A percentile compares a stretch with the other conserved stretches of the same genome.
Evolutionary conservation across 2,797 vertebrate species (phyloP).

Genomic region (Diglossa cyanea): DNA sequence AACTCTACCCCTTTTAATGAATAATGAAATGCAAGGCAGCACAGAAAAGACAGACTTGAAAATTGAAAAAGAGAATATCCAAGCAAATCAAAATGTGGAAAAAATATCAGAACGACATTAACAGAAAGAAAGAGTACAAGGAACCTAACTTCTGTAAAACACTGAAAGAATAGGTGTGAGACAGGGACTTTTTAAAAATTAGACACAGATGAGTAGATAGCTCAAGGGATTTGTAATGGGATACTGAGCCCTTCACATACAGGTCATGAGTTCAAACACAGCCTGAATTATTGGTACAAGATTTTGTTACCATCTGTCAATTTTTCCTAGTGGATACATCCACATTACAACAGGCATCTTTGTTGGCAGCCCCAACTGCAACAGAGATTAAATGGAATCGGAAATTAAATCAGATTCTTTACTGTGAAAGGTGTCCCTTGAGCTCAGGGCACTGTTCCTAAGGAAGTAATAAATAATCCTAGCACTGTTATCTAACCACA

Average conservation of each 20-base stretch:
- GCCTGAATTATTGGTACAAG: constrained; percentile 25
- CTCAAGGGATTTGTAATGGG: constrained; percentile 19
- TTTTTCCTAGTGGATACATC: constrained; percentile 1
- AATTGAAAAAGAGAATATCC: background rate
- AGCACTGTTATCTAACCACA: background rate
- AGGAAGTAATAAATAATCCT: background rate
- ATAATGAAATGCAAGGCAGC: background rate
- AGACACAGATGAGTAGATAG: constrained; percentile 23
- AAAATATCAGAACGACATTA: background rate
- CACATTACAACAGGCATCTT: background rate
- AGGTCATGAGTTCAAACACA: constrained; percentile 47
- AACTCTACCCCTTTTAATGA: background rate
- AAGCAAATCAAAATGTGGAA: background rate
- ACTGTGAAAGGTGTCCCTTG: background rate
- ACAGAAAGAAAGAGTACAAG: background rate
- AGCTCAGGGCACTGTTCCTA: background rate
- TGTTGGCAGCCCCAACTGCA: background rate
- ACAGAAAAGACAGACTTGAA: background rate
- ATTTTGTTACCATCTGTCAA: constrained; percentile 54
- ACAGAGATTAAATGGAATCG: background rate
- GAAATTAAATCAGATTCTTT: constrained; percentile 5
- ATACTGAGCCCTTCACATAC: background rate
- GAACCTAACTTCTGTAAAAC: background rate
- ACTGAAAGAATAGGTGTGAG: background rate
- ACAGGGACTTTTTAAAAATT: background rate